phyloP scores from a whole-genome alignment of 2,888 invertebrate genomes.

The Philereme transversata region DNA sequence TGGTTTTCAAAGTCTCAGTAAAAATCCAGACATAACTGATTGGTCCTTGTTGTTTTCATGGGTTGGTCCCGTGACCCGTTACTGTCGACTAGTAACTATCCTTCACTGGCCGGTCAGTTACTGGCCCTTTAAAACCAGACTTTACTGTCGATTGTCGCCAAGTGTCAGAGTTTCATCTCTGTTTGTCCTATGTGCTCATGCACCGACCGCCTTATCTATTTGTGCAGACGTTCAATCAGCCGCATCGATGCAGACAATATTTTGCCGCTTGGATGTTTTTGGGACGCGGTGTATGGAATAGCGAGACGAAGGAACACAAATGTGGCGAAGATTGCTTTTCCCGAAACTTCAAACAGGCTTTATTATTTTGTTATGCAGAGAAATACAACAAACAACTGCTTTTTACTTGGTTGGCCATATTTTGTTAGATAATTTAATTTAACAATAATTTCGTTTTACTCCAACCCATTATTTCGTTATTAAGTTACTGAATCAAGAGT shows the following conservation, averaged over 20 bases:
- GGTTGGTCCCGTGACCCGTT: too few relatives aligned
- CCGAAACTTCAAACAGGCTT: neutral
- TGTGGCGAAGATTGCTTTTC: conserved; percentile 5
- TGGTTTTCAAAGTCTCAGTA: too few relatives aligned
- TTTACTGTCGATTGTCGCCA: neutral
- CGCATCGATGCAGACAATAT: conserved; percentile 45
- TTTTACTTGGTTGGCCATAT: too few relatives aligned
- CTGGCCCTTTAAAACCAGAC: too few relatives aligned
- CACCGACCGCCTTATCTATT: conserved; percentile 62
- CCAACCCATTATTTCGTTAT: conserved; percentile 22
- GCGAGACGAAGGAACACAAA: conserved; percentile 15
- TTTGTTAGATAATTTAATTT: too few relatives aligned
- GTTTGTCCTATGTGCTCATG: conserved; percentile 21
- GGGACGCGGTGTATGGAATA: conserved; percentile 19
- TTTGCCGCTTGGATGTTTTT: conserved; percentile 38
- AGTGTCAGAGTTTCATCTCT: conserved; percentile 8
- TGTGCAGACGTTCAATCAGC: conserved; percentile 59
- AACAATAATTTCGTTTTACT: conserved; percentile 2
- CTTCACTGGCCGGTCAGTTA: too few relatives aligned
- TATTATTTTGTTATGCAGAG: neutral
- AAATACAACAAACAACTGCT: neutral
- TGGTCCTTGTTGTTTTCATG: too few relatives aligned
- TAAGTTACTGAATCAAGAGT: conserved; percentile 22
- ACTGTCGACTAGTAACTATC: too few relatives aligned
- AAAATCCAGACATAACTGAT: too few relatives aligned